A percentile compares a stretch with the other conserved stretches of the same genome.
Conservation (phyloP, 2,113 vertebrate genomes). For the Carettochelys insculpta region DNA sequence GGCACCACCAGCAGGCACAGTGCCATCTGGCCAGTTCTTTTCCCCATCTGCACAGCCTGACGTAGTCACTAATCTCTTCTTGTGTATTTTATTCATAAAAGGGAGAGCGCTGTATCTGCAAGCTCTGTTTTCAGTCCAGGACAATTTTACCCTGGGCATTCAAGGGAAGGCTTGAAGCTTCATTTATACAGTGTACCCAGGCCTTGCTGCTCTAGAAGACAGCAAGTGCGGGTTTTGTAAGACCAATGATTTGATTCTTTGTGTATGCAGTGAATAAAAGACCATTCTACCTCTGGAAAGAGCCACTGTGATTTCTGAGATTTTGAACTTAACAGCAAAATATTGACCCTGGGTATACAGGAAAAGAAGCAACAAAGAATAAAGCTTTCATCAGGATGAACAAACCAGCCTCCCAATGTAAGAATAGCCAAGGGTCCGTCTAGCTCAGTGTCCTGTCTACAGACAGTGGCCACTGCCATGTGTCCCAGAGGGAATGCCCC, state of each 20-base stretch:
- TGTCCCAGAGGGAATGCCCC: too few relatives aligned
- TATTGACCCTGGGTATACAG: neutral
- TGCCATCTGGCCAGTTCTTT: neutral
- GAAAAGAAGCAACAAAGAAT: neutral
- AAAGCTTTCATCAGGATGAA: neutral
- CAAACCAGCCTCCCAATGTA: neutral
- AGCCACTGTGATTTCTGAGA: conserved; percentile 61
- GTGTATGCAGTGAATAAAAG: conserved; percentile 72
- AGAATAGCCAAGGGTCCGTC: too few relatives aligned
- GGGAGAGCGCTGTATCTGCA: fast-evolving
- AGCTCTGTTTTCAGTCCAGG: neutral
- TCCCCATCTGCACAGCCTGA: neutral
- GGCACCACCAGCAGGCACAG: neutral
- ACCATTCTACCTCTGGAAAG: conserved; percentile 74
- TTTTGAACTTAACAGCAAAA: conserved; percentile 3
- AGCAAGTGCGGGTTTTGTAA: conserved; percentile 37
- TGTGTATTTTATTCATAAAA: fast-evolving
- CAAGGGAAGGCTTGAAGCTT: neutral
- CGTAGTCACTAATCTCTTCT: neutral
- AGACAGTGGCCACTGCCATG: too few relatives aligned
- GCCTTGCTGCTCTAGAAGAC: neutral
- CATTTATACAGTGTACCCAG: neutral
- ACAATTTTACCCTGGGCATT: fast-evolving
- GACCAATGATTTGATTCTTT: neutral
- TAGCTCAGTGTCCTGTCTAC: too few relatives aligned